Percentiles rank a stretch among this genome's conserved stretches.
Conservation (phyloP, 2,888 invertebrate species). For the Autographa gamma region DNA sequence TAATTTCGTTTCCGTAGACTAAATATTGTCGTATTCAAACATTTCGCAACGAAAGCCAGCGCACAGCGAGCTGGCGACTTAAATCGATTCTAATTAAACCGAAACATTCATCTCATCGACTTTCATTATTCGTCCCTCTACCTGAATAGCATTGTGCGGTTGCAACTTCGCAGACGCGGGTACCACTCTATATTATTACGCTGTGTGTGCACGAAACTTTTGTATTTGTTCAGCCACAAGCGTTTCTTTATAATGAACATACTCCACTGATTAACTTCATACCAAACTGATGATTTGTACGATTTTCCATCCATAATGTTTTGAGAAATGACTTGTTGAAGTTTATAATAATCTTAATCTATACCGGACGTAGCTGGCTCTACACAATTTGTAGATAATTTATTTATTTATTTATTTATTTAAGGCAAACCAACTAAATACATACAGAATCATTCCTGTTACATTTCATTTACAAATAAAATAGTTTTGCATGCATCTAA, state of each 20-base stretch:
- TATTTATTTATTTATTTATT: no score
- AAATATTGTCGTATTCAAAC: not conserved
- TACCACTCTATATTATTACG: slow-evolving; percentile 42
- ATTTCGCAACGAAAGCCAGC: slow-evolving; percentile 15
- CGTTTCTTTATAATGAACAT: slow-evolving; percentile 20
- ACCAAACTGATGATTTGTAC: not conserved
- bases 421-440: no score
- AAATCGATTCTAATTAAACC: slow-evolving; percentile 79
- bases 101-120: slow-evolving; percentile 79
- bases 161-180: slow-evolving; percentile 69
- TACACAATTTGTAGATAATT: not conserved
- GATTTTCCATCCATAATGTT: not conserved
- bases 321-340: not conserved
- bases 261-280: slow-evolving; percentile 14
- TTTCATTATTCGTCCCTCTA: slow-evolving; percentile 78
- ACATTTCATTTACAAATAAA: no score
- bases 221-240: slow-evolving; percentile 49
- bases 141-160: slow-evolving; percentile 71
- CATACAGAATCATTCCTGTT: no score
- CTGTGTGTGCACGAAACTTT: slow-evolving; percentile 48
- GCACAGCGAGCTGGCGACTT: slow-evolving; percentile 65
- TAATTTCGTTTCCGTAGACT: not conserved
- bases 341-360: not conserved
- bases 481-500: no score
- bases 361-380: not conserved